Percentiles rank a stretch among this genome's conserved stretches.
Conservation (phyloP, 2,888 invertebrate genomes). For the Diabrotica balteata region DNA sequence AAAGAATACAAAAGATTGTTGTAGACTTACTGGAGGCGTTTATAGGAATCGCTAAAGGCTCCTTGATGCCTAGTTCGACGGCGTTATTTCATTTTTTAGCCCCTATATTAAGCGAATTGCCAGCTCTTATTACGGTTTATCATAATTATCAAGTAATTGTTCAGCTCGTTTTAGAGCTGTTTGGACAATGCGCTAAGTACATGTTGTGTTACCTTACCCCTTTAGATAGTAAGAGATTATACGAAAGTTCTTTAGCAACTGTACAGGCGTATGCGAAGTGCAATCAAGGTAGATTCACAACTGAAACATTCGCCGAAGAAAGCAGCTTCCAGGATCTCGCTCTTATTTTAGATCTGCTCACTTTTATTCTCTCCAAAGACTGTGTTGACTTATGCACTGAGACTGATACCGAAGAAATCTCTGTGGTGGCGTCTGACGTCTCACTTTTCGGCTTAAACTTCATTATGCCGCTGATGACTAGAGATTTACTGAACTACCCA, state of each 20-base stretch:
- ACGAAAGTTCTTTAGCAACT: constrained; percentile 72
- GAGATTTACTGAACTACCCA: constrained; percentile 75
- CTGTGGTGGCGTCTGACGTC: constrained; percentile 66
- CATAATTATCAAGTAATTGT: constrained; percentile 79
- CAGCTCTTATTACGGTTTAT: constrained; percentile 75
- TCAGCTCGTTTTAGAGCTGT: constrained; percentile 75
- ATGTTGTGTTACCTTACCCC: constrained; percentile 72
- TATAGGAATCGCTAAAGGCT: constrained; percentile 74
- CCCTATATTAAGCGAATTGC: constrained; percentile 71
- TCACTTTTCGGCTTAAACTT: constrained; percentile 74
- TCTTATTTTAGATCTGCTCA: constrained; percentile 78
- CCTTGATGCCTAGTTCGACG: constrained; percentile 54
- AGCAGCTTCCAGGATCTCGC: constrained; percentile 79
- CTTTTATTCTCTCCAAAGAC: constrained; percentile 58
- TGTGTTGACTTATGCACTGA: constrained; percentile 56
- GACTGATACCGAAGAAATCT: constrained; percentile 49
- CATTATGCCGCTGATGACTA: constrained; percentile 76
- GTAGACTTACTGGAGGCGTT: constrained; percentile 79
- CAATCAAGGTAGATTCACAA: constrained; percentile 69
- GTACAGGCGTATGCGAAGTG: constrained; percentile 75
- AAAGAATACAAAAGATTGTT: constrained; percentile 71
- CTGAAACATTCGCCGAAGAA: constrained; percentile 74
- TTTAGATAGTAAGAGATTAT: constrained; percentile 68
- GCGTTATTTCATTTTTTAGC: constrained; percentile 67
- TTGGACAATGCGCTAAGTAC: constrained; percentile 74